These are phyloP conservation scores for Nyctalus aviator DNA, from an alignment of 2,797 vertebrate species.

Conservation along the genomic window DNA sequence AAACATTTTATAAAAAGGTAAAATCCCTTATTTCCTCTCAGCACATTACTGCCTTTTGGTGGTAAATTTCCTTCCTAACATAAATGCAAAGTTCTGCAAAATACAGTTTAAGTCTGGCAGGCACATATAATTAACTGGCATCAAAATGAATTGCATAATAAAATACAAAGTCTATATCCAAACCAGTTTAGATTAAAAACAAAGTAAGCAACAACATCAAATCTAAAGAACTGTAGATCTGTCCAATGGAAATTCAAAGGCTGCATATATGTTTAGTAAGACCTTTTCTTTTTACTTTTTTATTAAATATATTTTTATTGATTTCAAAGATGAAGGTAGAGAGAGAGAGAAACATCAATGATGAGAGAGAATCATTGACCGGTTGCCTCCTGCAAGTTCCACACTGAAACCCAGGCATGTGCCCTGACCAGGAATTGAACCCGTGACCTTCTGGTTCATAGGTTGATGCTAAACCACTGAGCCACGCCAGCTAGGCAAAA, in stretches of 20 bases:
- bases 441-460: too few relatives aligned
- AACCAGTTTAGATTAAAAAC: conserved; percentile 22
- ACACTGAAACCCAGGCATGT: too few relatives aligned
- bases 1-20: not conserved
- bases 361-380: too few relatives aligned
- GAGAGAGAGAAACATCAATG: too few relatives aligned
- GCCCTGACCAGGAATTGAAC: too few relatives aligned
- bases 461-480: too few relatives aligned
- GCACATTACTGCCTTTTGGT: conserved; percentile 5
- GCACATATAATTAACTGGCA: not conserved
- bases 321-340: too few relatives aligned
- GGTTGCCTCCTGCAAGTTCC: too few relatives aligned
- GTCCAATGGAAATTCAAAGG: conserved; percentile 29
- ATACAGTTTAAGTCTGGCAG: not conserved
- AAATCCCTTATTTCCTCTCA: not conserved
- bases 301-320: too few relatives aligned
- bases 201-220: conserved; percentile 39
- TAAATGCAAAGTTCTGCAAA: conserved; percentile 41
- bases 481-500: not conserved
- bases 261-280: not conserved
- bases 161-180: conserved; percentile 16
- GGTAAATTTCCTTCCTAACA: conserved; percentile 20
- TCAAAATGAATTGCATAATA: conserved; percentile 12
- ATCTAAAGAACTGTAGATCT: not conserved
- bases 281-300: conserved; percentile 11